These are phyloP conservation scores for Craseonycteris thonglongyai DNA, from an alignment of 2,113 vertebrate species.

Conservation along the genomic window DNA sequence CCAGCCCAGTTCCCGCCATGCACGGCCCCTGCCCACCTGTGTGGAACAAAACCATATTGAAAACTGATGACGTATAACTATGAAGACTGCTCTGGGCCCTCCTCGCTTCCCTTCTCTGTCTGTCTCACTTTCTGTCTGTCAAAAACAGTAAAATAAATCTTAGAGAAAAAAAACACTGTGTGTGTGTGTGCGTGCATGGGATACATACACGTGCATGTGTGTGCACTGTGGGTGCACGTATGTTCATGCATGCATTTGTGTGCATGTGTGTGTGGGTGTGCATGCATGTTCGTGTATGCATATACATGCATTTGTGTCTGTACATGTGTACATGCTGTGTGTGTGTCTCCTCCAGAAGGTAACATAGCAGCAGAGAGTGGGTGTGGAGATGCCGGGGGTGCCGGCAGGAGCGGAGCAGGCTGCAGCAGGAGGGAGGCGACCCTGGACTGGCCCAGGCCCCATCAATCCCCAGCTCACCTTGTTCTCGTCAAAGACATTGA, in stretches of 20 bases:
- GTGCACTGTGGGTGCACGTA: neutral
- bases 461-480: constrained; percentile 81
- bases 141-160: no score
- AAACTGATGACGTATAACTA: no score
- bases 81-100: no score
- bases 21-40: no score
- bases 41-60: no score
- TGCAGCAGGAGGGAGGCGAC: fast-evolving
- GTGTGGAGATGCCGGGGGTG: neutral
- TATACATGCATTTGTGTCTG: no score
- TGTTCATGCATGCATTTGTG: neutral
- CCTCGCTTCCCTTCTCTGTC: no score
- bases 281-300: neutral
- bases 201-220: neutral
- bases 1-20: no score
- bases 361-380: neutral
- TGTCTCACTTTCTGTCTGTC: no score
- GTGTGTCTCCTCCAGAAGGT: neutral
- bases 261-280: neutral
- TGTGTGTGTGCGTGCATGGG: fast-evolving
- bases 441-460: fast-evolving
- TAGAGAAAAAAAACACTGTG: no score
- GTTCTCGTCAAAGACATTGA: constrained; percentile 98
- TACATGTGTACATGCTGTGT: fast-evolving
- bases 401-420: neutral